These are phyloP conservation scores for Eumerus sabulonum DNA, from an alignment of 2,888 invertebrate species.

Conservation along the genomic window DNA sequence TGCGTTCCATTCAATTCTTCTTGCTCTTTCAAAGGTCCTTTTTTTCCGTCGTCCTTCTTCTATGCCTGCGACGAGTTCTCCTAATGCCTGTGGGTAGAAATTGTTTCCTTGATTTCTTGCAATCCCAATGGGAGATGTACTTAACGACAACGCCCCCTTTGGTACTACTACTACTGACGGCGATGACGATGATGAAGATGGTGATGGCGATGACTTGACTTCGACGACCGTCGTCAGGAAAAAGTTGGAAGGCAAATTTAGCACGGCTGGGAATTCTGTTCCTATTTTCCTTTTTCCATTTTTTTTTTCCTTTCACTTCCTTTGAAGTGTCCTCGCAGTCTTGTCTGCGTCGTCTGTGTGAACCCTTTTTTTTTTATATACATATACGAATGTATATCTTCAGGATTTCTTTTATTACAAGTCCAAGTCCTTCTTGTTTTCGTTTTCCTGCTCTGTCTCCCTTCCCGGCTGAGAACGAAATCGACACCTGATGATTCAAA, in stretches of 20 bases:
- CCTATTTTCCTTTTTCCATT: slow-evolving; percentile 23
- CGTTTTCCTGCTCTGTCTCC: slow-evolving; percentile 5
- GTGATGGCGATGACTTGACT: slow-evolving; percentile 57
- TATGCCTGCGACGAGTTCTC: slow-evolving; percentile 47
- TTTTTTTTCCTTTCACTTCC: slow-evolving; percentile 17
- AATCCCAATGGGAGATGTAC: slow-evolving; percentile 65
- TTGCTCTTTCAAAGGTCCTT: slow-evolving; percentile 21
- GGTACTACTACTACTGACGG: slow-evolving; percentile 11
- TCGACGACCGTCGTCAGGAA: slow-evolving; percentile 52
- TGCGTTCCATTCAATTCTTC: slow-evolving; percentile 40
- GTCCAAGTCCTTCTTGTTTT: slow-evolving; percentile 36
- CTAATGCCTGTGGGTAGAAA: slow-evolving; percentile 57
- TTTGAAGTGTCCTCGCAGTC: slow-evolving; percentile 46
- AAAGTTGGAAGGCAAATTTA: slow-evolving; percentile 65
- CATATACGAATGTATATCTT: no score
- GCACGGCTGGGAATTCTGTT: slow-evolving; percentile 47
- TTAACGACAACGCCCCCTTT: slow-evolving; percentile 52
- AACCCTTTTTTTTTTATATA: slow-evolving; percentile 62
- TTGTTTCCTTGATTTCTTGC: slow-evolving; percentile 52
- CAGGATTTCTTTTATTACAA: background rate
- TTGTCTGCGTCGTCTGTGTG: slow-evolving; percentile 56
- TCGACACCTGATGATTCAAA: slow-evolving; percentile 69
- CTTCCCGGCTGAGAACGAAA: slow-evolving; percentile 26
- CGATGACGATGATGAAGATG: slow-evolving; percentile 24
- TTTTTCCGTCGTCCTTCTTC: slow-evolving; percentile 33